These are phyloP conservation scores for Bellardia bayeri DNA, from an alignment of 2,888 invertebrate species.

Conservation along the genomic window DNA sequence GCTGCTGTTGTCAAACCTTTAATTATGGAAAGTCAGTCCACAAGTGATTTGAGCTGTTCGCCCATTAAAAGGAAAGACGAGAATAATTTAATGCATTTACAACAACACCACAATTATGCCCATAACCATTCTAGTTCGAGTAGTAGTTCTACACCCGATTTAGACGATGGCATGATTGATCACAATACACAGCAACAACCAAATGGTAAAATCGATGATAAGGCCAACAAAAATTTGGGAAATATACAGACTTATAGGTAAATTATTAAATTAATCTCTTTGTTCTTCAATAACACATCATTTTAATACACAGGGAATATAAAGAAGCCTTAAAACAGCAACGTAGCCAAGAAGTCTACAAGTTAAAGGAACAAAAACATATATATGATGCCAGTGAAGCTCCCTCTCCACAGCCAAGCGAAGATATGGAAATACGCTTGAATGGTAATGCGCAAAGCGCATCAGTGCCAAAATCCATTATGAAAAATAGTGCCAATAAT, in stretches of 20 bases:
- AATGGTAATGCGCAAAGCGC: conserved; percentile 70
- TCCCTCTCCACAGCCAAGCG: conserved; percentile 69
- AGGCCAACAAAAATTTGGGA: conserved; percentile 81
- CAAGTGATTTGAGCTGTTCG: conserved; percentile 69
- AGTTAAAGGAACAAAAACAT: conserved; percentile 85
- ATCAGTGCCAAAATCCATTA: conserved; percentile 81
- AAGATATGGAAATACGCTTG: conserved; percentile 74
- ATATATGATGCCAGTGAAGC: conserved; percentile 75
- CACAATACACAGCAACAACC: conserved; percentile 76
- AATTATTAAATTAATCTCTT: conserved; percentile 35
- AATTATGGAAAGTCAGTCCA: conserved; percentile 58
- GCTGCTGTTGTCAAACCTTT: conserved; percentile 75
- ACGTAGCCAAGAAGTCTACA: conserved; percentile 92
- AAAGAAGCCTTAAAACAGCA: conserved; percentile 95
- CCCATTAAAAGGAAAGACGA: conserved; percentile 76
- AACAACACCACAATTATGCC: conserved; percentile 66
- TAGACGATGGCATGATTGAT: conserved; percentile 81
- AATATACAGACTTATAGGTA: conserved; percentile 84
- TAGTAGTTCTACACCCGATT: conserved; percentile 82
- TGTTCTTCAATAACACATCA: neutral
- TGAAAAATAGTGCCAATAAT: conserved; percentile 78
- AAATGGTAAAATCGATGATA: conserved; percentile 79
- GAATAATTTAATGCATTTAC: conserved; percentile 39
- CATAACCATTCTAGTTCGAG: conserved; percentile 78
- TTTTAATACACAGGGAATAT: conserved; percentile 87